phyloP scores from a whole-genome alignment of 2,797 vertebrate species.

The Megalops cyprinoides region DNA sequence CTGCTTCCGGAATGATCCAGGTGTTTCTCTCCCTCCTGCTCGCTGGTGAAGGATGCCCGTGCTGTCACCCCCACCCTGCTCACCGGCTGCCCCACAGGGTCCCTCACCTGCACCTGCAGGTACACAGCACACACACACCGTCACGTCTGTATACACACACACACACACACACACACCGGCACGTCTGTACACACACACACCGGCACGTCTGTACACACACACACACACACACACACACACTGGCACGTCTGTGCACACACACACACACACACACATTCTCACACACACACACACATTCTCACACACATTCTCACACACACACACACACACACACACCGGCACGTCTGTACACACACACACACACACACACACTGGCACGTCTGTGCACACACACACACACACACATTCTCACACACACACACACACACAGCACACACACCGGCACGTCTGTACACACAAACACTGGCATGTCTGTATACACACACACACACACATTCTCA shows the following conservation, averaged over 20 bases:
- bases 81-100: slow-evolving; percentile 69
- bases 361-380: not conserved
- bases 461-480: too few species aligned
- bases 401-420: not conserved
- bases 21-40: not conserved
- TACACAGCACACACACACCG: not conserved
- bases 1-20: slow-evolving; percentile 37
- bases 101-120: slow-evolving; percentile 83
- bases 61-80: slow-evolving; percentile 62
- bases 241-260: too few species aligned
- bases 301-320: too few species aligned
- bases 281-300: not conserved
- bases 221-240: not conserved
- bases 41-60: slow-evolving; percentile 42
- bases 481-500: too few species aligned
- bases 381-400: not conserved
- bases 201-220: too few species aligned
- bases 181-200: too few species aligned
- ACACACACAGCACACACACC: not conserved
- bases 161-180: too few species aligned
- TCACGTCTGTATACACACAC: not conserved
- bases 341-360: not conserved
- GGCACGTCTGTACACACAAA: too few species aligned
- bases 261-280: not conserved
- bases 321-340: not conserved